Percentiles rank a stretch among this genome's conserved stretches.
Evolutionary conservation across 2,888 invertebrate species (phyloP).

Genomic region (Tetanocera ferruginea): DNA sequence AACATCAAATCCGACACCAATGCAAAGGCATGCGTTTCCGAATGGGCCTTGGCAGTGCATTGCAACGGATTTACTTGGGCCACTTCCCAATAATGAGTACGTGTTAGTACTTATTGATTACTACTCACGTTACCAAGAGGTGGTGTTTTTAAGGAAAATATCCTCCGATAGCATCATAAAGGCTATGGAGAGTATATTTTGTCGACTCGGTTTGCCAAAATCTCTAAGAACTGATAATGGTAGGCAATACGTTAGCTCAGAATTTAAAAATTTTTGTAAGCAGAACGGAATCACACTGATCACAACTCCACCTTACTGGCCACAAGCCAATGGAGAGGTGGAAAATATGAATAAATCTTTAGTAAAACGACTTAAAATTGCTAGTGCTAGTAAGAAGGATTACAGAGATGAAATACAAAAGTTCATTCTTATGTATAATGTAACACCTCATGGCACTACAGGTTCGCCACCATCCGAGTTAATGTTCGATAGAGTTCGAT

Average conservation of each 20-base stretch:
- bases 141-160: conserved; percentile 2
- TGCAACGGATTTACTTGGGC: neutral
- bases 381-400: no score
- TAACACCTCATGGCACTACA: no score
- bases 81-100: neutral
- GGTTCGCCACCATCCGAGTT: no score
- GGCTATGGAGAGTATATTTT: conserved; percentile 27
- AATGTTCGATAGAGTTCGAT: no score
- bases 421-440: no score
- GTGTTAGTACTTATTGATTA: conserved; percentile 1
- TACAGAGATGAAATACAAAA: no score
- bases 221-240: neutral
- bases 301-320: conserved; percentile 28
- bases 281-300: conserved; percentile 27
- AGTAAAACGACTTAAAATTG: conserved; percentile 40
- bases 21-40: conserved; percentile 36
- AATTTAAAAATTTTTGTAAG: conserved; percentile 33
- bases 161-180: conserved; percentile 9
- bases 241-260: conserved; percentile 17
- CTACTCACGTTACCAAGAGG: neutral
- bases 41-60: neutral
- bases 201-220: conserved; percentile 28
- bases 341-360: conserved; percentile 23
- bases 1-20: conserved; percentile 33
- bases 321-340: neutral